Evolutionary conservation across 2,797 vertebrate species (phyloP).

Genomic region (Leptodactylus fallax): DNA sequence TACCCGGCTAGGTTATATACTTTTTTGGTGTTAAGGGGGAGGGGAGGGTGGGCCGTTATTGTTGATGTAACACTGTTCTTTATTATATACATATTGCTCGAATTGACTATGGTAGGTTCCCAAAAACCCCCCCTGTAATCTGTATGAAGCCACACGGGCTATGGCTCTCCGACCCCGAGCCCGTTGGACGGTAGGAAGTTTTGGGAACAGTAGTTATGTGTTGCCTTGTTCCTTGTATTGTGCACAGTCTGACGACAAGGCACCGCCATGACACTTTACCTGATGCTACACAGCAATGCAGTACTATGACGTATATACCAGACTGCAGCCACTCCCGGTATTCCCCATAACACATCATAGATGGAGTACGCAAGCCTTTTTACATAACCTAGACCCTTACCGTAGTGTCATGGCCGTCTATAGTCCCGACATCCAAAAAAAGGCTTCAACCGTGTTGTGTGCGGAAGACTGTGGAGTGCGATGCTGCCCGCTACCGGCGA

Average conservation of each 20-base stretch:
- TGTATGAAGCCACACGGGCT: neutral
- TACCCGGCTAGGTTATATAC: conserved; percentile 48
- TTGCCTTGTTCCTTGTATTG: neutral
- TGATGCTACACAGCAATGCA: conserved; percentile 21
- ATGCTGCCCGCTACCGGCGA: neutral
- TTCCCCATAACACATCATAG: neutral
- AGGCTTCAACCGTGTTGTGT: conserved; percentile 19
- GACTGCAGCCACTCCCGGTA: neutral
- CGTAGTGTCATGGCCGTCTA: neutral
- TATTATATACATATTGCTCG: conserved; percentile 37
- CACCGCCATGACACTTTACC: conserved; percentile 14
- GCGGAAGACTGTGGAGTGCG: conserved; percentile 3
- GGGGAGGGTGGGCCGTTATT: conserved; percentile 48
- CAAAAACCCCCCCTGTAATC: conserved; percentile 6
- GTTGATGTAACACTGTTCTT: conserved; percentile 57
- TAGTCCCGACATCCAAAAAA: neutral
- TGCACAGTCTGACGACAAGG: conserved; percentile 3
- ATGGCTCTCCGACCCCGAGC: neutral
- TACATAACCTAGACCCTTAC: neutral
- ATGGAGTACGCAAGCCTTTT: neutral
- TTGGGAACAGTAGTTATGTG: conserved; percentile 3
- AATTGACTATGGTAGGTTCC: conserved; percentile 28
- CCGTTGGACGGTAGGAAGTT: neutral
- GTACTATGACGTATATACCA: neutral
- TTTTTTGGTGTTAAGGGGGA: conserved; percentile 23